Evolutionary conservation across 2,888 invertebrate genomes (phyloP).

Genomic region (Xestia sexstrigata): DNA sequence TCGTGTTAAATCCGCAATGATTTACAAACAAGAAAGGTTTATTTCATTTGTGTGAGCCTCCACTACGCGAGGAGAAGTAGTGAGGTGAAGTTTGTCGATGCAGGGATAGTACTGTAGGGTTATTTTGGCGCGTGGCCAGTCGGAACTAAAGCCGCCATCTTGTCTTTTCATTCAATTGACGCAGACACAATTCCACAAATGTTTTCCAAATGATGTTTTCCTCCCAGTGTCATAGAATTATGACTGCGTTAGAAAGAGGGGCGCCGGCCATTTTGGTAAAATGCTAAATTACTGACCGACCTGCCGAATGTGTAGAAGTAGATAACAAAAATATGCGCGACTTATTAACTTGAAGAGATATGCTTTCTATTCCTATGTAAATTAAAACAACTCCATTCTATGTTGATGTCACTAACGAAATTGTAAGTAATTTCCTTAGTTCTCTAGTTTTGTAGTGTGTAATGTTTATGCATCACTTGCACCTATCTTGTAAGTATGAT

Average conservation of each 20-base stretch:
- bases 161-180: neutral
- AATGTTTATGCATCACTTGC: constrained; percentile 1
- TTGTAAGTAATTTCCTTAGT: constrained; percentile 5
- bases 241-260: too few relatives aligned
- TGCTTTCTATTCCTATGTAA: constrained; percentile 34
- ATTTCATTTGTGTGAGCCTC: neutral
- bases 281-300: neutral
- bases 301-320: neutral
- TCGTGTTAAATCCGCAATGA: neutral
- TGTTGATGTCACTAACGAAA: neutral
- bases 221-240: too few relatives aligned
- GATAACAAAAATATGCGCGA: constrained; percentile 7
- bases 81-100: neutral
- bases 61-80: neutral
- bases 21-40: neutral
- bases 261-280: too few relatives aligned
- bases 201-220: too few relatives aligned
- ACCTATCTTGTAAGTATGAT: neutral
- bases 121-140: neutral
- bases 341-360: constrained; percentile 18
- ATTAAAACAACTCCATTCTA: neutral
- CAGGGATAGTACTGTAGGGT: neutral
- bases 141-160: too few relatives aligned
- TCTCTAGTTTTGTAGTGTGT: neutral
- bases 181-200: neutral